Base-by-base conservation (phyloP, 2,888 invertebrate species). In the Mystacides longicornis region DNA sequence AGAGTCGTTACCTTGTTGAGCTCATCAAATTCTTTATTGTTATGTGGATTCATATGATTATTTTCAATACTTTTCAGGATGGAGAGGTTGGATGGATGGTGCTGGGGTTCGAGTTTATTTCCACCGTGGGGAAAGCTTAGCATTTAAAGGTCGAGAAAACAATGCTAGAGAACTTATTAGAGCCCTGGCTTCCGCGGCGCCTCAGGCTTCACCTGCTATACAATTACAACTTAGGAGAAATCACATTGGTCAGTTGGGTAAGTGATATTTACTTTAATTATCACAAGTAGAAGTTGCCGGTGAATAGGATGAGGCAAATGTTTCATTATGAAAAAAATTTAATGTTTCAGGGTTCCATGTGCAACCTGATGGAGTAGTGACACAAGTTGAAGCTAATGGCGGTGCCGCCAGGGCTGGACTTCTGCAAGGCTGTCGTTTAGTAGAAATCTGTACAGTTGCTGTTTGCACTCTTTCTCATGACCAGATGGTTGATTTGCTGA, bases 41-140 rank as follows among this genome's bases (percentile, higher is more conserved):
- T 27, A 27, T 27, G 27, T 27, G 27, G 11, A 27, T 27, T 7
- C 27, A 16, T n/a, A 2, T 2, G 14, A 37, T 37, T 37, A 37
- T 37, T 16, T 3, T 16, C 49, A 14, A 3, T 16, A 27, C n/a
- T n/a, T 46, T 56, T 16, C 66, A 77, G 79, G 79, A 0, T 78
- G 76, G 76, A 59, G 55, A 71, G 81, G 72, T 79, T 77, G 71
- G 63, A 75, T 72, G 3, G 74, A 71, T 70, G 79, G 67, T 65
- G 78, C 62, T 73, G 88, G 88, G 63, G 71, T 91, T 57, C 80
- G 90, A 58, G 73, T 94, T 57, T 96, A 91, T 74, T 92, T 93
- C 74, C 94, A 95, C 71, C 91, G 93, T 71, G 94, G 96, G 2
- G 96, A 96, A 73, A 92, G 93, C 69, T 82, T 94, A 63, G 86